Conservation (phyloP, 2,113 vertebrate genomes). For the Petrocephalus zakoni region DNA sequence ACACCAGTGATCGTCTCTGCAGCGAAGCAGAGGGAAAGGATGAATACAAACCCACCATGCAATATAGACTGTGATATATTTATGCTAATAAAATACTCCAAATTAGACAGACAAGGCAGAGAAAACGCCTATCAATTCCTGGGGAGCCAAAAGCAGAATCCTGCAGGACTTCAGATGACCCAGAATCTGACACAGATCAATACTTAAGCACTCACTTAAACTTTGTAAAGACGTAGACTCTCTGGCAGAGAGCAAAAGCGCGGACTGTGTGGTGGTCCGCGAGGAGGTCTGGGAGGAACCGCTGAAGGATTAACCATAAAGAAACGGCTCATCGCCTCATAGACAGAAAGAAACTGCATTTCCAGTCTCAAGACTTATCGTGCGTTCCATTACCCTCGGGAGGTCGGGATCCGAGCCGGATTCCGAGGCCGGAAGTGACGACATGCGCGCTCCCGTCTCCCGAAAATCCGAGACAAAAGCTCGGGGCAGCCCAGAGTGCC, state of each 20-base stretch:
- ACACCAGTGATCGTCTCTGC: background rate
- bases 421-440: too few relatives aligned
- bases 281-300: too few relatives aligned
- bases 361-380: background rate
- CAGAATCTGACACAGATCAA: background rate
- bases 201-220: background rate
- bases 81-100: background rate
- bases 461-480: too few relatives aligned
- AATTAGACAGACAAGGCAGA: background rate
- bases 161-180: background rate
- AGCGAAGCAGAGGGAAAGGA: background rate
- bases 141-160: background rate
- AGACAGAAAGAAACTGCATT: background rate
- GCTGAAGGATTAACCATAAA: background rate
- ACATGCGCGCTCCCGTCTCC: too few relatives aligned
- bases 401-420: too few relatives aligned
- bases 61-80: background rate
- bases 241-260: too few relatives aligned
- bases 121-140: background rate
- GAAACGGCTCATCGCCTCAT: background rate
- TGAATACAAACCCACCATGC: background rate
- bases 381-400: too few relatives aligned
- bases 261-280: too few relatives aligned
- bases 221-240: background rate
- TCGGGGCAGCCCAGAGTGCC: too few relatives aligned